Percentiles rank a stretch among this genome's conserved stretches.
Conservation (phyloP, 2,888 invertebrate species). For the Melanchra persicariae region DNA sequence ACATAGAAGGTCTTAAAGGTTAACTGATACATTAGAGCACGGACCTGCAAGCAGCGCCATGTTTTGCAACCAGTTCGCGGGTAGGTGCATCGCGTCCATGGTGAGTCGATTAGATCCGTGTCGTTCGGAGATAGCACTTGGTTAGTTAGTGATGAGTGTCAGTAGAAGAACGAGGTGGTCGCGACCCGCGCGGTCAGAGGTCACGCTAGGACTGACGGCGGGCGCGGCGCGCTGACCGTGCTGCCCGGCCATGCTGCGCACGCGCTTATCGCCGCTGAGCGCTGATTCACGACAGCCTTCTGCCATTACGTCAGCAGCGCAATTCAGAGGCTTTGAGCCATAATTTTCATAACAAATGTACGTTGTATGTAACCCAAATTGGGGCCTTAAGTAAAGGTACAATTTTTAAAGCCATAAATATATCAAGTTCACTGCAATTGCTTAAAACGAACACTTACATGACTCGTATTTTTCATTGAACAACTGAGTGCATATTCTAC, state of each 20-base stretch:
- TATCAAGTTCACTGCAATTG: neutral
- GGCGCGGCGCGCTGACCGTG: slow-evolving; percentile 50
- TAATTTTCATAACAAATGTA: slow-evolving; percentile 9
- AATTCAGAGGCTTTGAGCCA: slow-evolving; percentile 54
- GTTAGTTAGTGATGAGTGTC: slow-evolving; percentile 15
- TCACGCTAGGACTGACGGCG: slow-evolving; percentile 78
- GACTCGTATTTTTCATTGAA: neutral
- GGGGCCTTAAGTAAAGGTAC: neutral
- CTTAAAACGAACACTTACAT: neutral
- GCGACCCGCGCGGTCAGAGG: slow-evolving; percentile 84
- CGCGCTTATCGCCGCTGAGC: slow-evolving; percentile 78
- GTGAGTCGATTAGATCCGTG: slow-evolving; percentile 32
- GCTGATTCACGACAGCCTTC: slow-evolving; percentile 76
- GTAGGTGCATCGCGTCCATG: slow-evolving; percentile 76
- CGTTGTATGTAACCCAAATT: neutral
- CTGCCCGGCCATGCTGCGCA: slow-evolving; percentile 57
- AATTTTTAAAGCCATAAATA: neutral
- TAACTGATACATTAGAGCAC: slow-evolving; percentile 20
- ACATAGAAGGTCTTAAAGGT: neutral
- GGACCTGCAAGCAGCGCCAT: slow-evolving; percentile 79
- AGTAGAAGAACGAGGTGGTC: slow-evolving; percentile 32
- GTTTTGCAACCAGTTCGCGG: slow-evolving; percentile 80
- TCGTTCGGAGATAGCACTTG: slow-evolving; percentile 33
- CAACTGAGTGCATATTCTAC: no score
- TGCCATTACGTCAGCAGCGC: slow-evolving; percentile 40